These are phyloP conservation scores for Merops nubicus DNA, from an alignment of 2,113 vertebrate genomes.

Conservation along the genomic window DNA sequence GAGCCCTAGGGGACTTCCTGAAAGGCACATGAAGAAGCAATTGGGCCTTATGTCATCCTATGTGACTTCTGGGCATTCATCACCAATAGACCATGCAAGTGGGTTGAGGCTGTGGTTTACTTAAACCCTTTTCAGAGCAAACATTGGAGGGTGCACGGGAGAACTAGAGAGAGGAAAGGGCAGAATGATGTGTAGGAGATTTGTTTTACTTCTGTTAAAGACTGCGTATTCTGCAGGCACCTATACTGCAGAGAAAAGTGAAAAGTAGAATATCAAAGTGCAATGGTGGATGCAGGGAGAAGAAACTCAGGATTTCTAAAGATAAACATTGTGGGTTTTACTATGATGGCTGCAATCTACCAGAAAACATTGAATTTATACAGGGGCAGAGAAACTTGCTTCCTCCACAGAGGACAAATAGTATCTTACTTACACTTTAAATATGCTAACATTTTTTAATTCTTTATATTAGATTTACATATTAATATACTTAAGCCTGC, in stretches of 20 bases:
- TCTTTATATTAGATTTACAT: neutral
- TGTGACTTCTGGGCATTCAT: conserved; percentile 54
- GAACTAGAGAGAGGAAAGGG: neutral
- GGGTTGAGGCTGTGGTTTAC: neutral
- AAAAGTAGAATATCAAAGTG: neutral
- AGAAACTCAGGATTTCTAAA: neutral
- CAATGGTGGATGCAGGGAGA: neutral
- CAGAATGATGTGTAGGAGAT: neutral
- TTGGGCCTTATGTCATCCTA: conserved; percentile 62
- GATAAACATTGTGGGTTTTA: neutral
- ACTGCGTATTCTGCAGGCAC: neutral
- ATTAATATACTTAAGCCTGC: neutral
- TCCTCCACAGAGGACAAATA: neutral
- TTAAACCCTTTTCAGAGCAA: neutral
- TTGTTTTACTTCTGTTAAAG: neutral
- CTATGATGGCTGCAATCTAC: neutral
- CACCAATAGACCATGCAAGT: conserved; percentile 74
- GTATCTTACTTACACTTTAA: neutral
- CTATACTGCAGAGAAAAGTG: neutral
- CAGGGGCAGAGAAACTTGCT: neutral
- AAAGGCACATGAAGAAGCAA: conserved; percentile 67
- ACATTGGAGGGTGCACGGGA: neutral
- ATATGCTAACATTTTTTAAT: neutral
- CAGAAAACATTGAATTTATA: neutral
- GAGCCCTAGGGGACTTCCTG: conserved; percentile 75